phyloP scores from a whole-genome alignment of 2,888 invertebrate species.

The Melinaea marsaeus region DNA sequence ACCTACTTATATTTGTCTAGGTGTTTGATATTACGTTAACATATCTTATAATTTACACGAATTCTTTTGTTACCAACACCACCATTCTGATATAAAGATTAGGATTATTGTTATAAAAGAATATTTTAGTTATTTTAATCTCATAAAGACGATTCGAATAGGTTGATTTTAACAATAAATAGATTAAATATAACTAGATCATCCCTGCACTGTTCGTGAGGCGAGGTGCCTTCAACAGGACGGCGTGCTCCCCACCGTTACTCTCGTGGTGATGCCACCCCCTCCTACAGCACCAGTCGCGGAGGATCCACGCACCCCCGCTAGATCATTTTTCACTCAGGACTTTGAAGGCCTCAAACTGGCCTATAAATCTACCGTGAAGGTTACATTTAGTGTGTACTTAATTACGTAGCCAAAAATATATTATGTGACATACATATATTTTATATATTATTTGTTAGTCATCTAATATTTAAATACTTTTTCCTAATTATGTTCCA shows the following conservation, averaged over 20 bases:
- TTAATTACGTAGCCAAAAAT: no score
- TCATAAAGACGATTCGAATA: no score
- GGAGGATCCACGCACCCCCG: slow-evolving; percentile 43
- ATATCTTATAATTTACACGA: not conserved
- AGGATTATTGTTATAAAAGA: no score
- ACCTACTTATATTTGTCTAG: not conserved
- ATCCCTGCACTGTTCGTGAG: slow-evolving; percentile 66
- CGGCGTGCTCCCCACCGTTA: slow-evolving; percentile 63
- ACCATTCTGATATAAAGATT: no score
- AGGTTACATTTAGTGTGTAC: slow-evolving; percentile 39
- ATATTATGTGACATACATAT: no score
- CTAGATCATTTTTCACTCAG: slow-evolving; percentile 57
- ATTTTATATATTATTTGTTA: no score
- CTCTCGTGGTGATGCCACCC: slow-evolving; percentile 50
- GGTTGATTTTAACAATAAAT: no score
- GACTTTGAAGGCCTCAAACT: slow-evolving; percentile 65
- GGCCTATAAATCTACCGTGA: slow-evolving; percentile 59
- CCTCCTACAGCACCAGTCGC: slow-evolving; percentile 44
- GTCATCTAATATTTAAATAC: no score
- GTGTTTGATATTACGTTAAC: not conserved
- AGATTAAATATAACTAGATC: slow-evolving; percentile 44
- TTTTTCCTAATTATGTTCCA: no score
- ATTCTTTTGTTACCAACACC: no score
- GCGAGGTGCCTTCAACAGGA: slow-evolving; percentile 66
- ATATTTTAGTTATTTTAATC: no score